A percentile compares a stretch with the other conserved stretches of the same genome.
Conservation (phyloP, 2,888 invertebrate species). For the Leptodirus hochenwartii region DNA sequence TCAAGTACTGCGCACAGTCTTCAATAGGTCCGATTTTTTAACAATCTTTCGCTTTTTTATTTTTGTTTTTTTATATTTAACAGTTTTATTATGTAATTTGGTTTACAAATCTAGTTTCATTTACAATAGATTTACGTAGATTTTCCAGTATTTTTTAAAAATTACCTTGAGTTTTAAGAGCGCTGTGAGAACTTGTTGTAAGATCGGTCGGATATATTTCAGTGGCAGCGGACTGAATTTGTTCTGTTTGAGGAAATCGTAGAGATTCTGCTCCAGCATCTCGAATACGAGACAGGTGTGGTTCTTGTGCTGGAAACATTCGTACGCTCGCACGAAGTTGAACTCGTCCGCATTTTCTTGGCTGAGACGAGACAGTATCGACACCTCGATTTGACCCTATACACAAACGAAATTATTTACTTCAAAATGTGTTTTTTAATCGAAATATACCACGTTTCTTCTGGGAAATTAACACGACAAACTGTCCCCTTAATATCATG, state of each 20-base stretch:
- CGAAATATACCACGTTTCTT: too few species aligned
- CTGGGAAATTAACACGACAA: too few species aligned
- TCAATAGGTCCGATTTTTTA: too few species aligned
- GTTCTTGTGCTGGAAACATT: conserved; percentile 99
- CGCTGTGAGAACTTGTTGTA: conserved; percentile 86
- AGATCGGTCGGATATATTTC: conserved; percentile 95
- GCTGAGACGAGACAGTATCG: conserved; percentile 79
- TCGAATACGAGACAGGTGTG: conserved; percentile 99
- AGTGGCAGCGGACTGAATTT: conserved; percentile 98
- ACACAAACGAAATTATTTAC: too few species aligned
- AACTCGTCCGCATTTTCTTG: conserved; percentile 98
- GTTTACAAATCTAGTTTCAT: too few species aligned
- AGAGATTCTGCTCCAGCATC: conserved; percentile 99
- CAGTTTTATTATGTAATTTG: too few species aligned
- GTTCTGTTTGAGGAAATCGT: conserved; percentile 99
- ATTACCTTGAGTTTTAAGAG: conserved; percentile 77
- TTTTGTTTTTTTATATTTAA: not conserved
- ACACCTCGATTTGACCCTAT: conserved; percentile 98
- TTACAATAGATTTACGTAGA: too few species aligned
- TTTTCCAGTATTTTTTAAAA: conserved; percentile 2
- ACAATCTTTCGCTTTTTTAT: too few species aligned
- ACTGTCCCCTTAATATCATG: too few species aligned
- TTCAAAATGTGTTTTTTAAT: not conserved
- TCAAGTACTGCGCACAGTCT: too few species aligned
- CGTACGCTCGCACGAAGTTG: conserved; percentile 99